Base-by-base conservation (phyloP, 2,888 invertebrate species). In the Dynastes maya region DNA sequence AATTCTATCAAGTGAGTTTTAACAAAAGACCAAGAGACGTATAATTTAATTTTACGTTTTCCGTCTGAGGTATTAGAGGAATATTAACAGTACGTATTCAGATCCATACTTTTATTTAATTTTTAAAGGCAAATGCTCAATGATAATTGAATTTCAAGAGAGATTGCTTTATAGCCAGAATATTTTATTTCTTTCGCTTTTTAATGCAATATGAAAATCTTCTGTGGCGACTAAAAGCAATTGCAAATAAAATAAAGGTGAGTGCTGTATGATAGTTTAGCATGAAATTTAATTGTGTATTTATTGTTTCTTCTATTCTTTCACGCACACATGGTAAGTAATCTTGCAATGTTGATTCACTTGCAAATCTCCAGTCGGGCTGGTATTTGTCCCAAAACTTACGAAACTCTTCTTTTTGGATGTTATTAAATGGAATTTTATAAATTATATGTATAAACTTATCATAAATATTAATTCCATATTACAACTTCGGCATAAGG, bases 31-130 rank as follows among this genome's bases (percentile, higher is more conserved):
- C 61, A 45, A 27, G 72, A 74, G 55, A 71, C 16, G 71, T 58
- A 71, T 74, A 74, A 74, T 74, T 74, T 74, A 74, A 74, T 74
- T 74, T 61, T 74, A 63, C 61, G 61, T 74, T 63, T 61, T 13
- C 27, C 72, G 61, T 74, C 61, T 74, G 27, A 74, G 72, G 45
- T 74, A 61, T 74, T 74, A 74, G 40, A 55, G 13, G 55, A 32
- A 71, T 71, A 55, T 55, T 32, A 53, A 71, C 58, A 61, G 61
- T 22, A 45, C 13, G 40, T 45, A 74, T 22, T 9, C 5, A 13
- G 40, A 74, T 40, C 72, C 49, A 74, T 74, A 74, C 61, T 61
- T 72, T 22, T 22, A 8, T 13, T 40, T 45, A n/a, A 40, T 61
- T 74, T 74, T 61, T 74, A 74, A 74, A 74, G 61, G 72, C 72